Conservation (phyloP, 2,797 vertebrate genomes). For the Enoplosus armatus region DNA sequence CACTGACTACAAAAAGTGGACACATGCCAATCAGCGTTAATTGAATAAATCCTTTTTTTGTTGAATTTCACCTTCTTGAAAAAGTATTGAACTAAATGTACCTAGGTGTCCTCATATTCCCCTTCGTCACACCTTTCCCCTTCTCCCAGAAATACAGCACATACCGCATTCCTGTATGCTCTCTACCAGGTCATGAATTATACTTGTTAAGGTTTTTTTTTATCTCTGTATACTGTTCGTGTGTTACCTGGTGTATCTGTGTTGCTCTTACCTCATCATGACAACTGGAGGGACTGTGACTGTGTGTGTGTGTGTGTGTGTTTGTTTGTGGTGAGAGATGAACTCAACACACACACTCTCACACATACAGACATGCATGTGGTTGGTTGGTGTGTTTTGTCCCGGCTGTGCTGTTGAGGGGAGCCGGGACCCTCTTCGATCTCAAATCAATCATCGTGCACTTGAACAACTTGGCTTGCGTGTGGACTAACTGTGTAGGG, state of each 20-base stretch:
- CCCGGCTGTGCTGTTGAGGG: constrained; percentile 64
- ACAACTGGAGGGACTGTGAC: constrained; percentile 82
- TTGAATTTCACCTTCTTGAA: constrained; percentile 35
- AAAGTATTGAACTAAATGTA: constrained; percentile 36
- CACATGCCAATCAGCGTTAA: constrained; percentile 37
- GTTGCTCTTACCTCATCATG: constrained; percentile 83
- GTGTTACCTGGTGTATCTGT: constrained; percentile 73
- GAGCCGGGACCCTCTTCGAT: constrained; percentile 70
- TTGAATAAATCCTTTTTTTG: constrained; percentile 40
- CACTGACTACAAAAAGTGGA: constrained; percentile 41
- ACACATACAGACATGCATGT: constrained; percentile 55
- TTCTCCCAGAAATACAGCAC: constrained; percentile 41
- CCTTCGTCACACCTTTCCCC: not conserved
- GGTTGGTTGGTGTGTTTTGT: constrained; percentile 68
- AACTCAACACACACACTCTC: constrained; percentile 28
- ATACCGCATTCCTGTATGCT: constrained; percentile 66
- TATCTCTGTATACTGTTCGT: constrained; percentile 70
- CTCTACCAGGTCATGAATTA: constrained; percentile 64
- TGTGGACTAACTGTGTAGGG: constrained; percentile 84
- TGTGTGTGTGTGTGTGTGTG: constrained; percentile 27
- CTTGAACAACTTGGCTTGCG: constrained; percentile 85
- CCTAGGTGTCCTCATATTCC: not conserved
- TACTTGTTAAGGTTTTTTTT: constrained; percentile 52
- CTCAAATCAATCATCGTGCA: constrained; percentile 82
- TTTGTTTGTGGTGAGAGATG: constrained; percentile 46